A percentile compares a stretch with the other conserved stretches of the same genome.
Evolutionary conservation across 2,888 invertebrate genomes (phyloP).

Genomic region (Diplolepis rosae): DNA sequence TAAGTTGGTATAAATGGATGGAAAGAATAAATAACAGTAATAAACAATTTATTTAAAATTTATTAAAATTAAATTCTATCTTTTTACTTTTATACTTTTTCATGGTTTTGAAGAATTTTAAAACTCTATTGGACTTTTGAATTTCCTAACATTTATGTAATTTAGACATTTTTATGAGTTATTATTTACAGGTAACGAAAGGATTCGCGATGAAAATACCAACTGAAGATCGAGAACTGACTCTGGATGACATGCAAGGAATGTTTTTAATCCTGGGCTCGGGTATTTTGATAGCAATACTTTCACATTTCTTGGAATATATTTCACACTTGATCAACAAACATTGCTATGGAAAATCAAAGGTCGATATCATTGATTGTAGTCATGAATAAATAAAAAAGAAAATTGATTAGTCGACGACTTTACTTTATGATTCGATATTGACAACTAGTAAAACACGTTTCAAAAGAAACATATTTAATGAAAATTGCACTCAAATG

Average conservation of each 20-base stretch:
- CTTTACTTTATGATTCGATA: background rate
- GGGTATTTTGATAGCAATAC: constrained; percentile 80
- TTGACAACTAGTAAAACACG: background rate
- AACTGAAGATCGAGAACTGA: constrained; percentile 83
- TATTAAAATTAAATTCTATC: too few species aligned
- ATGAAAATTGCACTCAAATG: background rate
- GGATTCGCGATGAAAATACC: constrained; percentile 61
- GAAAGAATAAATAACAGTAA: too few species aligned
- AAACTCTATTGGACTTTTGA: too few species aligned
- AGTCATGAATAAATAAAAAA: background rate
- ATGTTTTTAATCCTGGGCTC: constrained; percentile 85
- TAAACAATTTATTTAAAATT: too few species aligned
- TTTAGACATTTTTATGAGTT: too few species aligned
- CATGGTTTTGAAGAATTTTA: too few species aligned
- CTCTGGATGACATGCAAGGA: constrained; percentile 87
- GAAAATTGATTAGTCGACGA: background rate
- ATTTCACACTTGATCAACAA: constrained; percentile 81
- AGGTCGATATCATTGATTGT: background rate
- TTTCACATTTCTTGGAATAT: constrained; percentile 81
- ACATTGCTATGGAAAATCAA: constrained; percentile 67
- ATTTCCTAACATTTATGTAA: too few species aligned
- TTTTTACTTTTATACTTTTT: too few species aligned
- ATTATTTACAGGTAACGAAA: constrained; percentile 74
- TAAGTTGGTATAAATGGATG: too few species aligned
- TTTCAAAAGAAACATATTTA: background rate